phyloP scores from a whole-genome alignment of 1,140 invertebrate genomes.

The Scaptomyza graminum region DNA sequence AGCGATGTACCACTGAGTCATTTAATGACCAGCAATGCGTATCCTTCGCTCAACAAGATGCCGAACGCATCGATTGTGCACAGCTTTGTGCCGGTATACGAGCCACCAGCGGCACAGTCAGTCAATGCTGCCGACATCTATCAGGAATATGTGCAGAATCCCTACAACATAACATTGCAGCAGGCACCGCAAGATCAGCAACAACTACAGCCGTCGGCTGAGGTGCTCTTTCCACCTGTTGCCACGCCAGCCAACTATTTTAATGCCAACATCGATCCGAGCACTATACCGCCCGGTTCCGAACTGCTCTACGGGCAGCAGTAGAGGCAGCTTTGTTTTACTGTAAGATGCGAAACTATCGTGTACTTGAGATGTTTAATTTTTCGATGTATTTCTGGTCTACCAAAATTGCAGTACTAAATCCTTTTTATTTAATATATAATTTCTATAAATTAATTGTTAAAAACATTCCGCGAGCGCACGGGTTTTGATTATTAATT shows the following conservation, averaged over 20 bases:
- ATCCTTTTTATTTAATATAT: conserved; percentile 6
- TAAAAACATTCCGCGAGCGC: conserved; percentile 37
- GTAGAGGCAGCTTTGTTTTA: conserved; percentile 39
- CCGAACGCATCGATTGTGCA: conserved; percentile 76
- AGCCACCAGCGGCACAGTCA: conserved; percentile 37
- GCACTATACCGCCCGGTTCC: conserved; percentile 85
- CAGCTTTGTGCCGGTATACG: conserved; percentile 72
- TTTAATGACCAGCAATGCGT: conserved; percentile 65
- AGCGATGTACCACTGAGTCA: conserved; percentile 72
- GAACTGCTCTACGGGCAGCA: conserved; percentile 86
- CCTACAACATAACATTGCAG: conserved; percentile 83
- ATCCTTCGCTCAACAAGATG: conserved; percentile 70
- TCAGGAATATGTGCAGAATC: conserved; percentile 84
- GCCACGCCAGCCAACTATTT: conserved; percentile 85
- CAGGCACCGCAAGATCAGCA: conserved; percentile 41
- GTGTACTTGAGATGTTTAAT: conserved; percentile 17
- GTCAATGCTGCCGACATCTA: conserved; percentile 76
- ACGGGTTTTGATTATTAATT: conserved; percentile 1
- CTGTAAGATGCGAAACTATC: conserved; percentile 15
- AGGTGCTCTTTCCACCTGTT: conserved; percentile 29
- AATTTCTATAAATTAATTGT: background rate
- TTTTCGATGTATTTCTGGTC: conserved; percentile 20
- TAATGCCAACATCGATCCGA: conserved; percentile 83
- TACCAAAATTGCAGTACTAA: conserved; percentile 18
- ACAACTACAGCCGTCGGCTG: conserved; percentile 11